phyloP scores from a whole-genome alignment of 2,797 vertebrate species.

The Octomys mimax region DNA sequence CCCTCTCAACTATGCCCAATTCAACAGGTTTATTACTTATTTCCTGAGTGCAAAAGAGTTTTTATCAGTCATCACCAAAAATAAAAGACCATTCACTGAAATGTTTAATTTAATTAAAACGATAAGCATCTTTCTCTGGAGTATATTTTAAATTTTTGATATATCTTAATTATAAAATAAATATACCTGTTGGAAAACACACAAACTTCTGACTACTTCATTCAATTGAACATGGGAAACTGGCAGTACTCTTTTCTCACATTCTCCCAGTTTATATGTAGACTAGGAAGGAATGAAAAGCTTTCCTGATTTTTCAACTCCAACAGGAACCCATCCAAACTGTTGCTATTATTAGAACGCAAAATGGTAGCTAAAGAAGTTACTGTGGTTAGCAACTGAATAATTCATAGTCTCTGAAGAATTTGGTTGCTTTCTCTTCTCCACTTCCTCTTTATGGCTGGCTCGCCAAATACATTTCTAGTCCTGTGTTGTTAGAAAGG shows the following conservation, averaged over 20 bases:
- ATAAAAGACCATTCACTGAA: slow-evolving; percentile 49
- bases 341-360: slow-evolving; percentile 75
- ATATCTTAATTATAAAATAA: slow-evolving; percentile 51
- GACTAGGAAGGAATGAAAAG: slow-evolving; percentile 63
- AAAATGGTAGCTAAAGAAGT: slow-evolving; percentile 78
- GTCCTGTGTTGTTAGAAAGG: slow-evolving; percentile 54
- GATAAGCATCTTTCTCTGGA: slow-evolving; percentile 42
- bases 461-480: slow-evolving; percentile 55
- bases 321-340: slow-evolving; percentile 67
- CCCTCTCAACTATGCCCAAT: not conserved
- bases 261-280: slow-evolving; percentile 58
- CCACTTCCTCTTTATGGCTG: slow-evolving; percentile 62
- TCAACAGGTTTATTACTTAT: slow-evolving; percentile 66
- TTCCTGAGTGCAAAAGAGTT: slow-evolving; percentile 43
- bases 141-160: slow-evolving; percentile 33
- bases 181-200: slow-evolving; percentile 33
- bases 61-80: slow-evolving; percentile 50
- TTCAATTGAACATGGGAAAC: slow-evolving; percentile 59
- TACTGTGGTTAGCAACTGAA: slow-evolving; percentile 74
- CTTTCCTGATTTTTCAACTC: slow-evolving; percentile 70
- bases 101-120: slow-evolving; percentile 62
- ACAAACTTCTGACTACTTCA: slow-evolving; percentile 21
- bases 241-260: slow-evolving; percentile 61
- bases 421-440: slow-evolving; percentile 64
- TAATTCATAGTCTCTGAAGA: slow-evolving; percentile 73